phyloP scores from a whole-genome alignment of 1,140 invertebrate genomes.

The Cydia strobilella region DNA sequence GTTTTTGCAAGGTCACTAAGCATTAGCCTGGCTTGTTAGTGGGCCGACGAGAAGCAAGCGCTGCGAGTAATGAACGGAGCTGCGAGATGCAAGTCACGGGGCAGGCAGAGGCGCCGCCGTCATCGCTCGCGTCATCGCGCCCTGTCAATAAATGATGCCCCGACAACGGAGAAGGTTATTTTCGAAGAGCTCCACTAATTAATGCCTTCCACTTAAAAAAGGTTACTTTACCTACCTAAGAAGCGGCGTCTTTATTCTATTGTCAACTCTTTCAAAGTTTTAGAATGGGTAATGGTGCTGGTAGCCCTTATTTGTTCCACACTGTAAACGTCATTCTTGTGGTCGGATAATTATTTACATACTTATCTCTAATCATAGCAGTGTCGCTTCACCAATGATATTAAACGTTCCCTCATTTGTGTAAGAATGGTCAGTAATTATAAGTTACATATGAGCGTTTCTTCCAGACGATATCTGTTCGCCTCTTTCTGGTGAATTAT shows the following conservation, averaged over 20 bases:
- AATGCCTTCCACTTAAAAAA: constrained; percentile 68
- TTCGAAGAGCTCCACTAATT: constrained; percentile 75
- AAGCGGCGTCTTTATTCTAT: constrained; percentile 62
- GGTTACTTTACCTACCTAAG: constrained; percentile 42
- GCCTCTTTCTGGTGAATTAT: no score
- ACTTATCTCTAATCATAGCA: not conserved
- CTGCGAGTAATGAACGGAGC: constrained; percentile 60
- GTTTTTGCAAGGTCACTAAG: constrained; percentile 76
- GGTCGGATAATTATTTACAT: constrained; percentile 1
- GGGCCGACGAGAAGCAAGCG: constrained; percentile 41
- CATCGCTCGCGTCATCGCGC: constrained; percentile 55
- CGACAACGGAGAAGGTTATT: constrained; percentile 72
- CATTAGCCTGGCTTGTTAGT: constrained; percentile 78
- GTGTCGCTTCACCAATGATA: not conserved
- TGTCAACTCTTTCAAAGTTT: constrained; percentile 38
- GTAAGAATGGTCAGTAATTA: no score
- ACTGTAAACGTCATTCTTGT: constrained; percentile 3
- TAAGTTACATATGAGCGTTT: no score
- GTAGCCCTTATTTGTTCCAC: constrained; percentile 21
- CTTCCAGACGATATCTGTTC: no score
- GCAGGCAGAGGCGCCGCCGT: constrained; percentile 60
- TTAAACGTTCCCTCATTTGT: not conserved
- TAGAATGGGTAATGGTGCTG: constrained; percentile 5
- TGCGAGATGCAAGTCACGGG: constrained; percentile 69
- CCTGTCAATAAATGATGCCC: constrained; percentile 69